A percentile compares a stretch with the other conserved stretches of the same genome.
Conservation (phyloP, 2,113 vertebrate species). For the Muntiacus muntjak region DNA sequence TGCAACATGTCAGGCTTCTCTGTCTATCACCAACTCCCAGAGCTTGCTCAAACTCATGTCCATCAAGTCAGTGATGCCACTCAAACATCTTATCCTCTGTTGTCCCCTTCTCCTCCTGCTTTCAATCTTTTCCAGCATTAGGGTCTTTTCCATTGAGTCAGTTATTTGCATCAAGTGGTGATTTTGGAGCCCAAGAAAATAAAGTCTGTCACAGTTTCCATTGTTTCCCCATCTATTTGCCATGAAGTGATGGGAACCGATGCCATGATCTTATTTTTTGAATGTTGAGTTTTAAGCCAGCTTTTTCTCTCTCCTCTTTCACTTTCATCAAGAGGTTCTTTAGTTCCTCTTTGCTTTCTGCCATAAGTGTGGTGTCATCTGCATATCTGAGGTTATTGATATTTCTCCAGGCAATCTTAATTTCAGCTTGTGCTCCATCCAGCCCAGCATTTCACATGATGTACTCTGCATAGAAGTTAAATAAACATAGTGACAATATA, state of each 20-base stretch:
- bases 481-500: neutral
- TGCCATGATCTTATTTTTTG: neutral
- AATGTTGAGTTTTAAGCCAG: neutral
- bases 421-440: neutral
- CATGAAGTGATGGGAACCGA: neutral
- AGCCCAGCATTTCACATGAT: rapidly evolving
- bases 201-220: neutral
- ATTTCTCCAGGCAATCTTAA: neutral
- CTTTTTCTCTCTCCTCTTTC: neutral
- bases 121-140: neutral
- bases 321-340: neutral
- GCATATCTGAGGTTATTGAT: neutral
- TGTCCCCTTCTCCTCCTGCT: neutral
- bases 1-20: neutral
- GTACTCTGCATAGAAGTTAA: neutral
- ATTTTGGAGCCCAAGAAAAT: neutral
- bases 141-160: neutral
- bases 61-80: neutral
- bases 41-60: neutral
- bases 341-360: neutral
- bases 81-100: neutral
- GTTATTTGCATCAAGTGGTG: neutral
- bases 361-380: neutral
- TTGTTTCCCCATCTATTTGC: neutral
- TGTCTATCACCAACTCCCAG: neutral